A percentile compares a stretch with the other conserved stretches of the same genome.
These are phyloP conservation scores for Psilopsiagon aymara DNA, from an alignment of 2,113 vertebrate species.

Conservation along the genomic window DNA sequence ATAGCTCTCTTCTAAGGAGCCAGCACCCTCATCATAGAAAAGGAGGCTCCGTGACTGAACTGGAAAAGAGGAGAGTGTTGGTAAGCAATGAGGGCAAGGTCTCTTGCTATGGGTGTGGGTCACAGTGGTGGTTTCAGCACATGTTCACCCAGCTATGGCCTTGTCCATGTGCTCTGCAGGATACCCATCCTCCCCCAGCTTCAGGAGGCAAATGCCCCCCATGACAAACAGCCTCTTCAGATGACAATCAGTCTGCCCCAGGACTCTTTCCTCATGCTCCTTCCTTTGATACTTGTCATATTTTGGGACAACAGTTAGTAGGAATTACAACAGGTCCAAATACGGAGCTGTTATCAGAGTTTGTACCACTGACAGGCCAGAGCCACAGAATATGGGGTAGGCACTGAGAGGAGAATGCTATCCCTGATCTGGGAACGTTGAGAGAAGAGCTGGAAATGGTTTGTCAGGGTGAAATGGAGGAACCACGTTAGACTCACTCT, in stretches of 20 bases:
- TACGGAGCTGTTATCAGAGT: background rate
- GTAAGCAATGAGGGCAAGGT: background rate
- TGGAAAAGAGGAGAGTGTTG: conserved; percentile 61
- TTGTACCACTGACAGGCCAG: background rate
- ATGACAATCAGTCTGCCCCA: background rate
- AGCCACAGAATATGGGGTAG: background rate
- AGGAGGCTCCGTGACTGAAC: conserved; percentile 96
- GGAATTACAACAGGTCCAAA: background rate
- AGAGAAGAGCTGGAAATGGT: background rate
- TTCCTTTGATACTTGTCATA: background rate
- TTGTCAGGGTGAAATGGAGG: background rate
- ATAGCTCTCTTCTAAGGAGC: conserved; percentile 85
- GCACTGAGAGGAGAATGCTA: background rate
- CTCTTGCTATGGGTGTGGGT: background rate
- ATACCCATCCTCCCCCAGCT: background rate
- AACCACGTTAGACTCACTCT: conserved; percentile 81
- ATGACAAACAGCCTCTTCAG: background rate
- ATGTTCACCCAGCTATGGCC: background rate
- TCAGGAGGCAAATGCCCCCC: background rate
- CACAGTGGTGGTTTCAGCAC: background rate
- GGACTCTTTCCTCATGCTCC: background rate
- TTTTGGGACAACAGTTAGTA: background rate
- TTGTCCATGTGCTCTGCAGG: background rate
- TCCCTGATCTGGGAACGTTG: rapidly evolving
- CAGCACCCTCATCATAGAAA: conserved; percentile 89